Evolutionary conservation across 2,797 vertebrate genomes (phyloP).

Genomic region (Threskiornis aethiopicus): DNA sequence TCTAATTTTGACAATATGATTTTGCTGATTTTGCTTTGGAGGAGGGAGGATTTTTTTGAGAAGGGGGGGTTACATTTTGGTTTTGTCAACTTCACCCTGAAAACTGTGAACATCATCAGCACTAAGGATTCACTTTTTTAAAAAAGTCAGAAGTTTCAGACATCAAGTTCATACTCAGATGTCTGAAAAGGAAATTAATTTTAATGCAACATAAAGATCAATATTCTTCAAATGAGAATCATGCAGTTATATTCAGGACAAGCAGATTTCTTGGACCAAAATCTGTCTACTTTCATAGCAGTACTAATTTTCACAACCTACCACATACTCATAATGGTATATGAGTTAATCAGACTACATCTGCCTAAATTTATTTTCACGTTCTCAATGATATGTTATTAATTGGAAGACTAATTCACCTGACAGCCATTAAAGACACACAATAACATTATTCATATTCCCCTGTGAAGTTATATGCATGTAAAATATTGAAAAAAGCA

Average conservation of each 20-base stretch:
- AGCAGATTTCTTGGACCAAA: not conserved
- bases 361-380: conserved; percentile 36
- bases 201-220: not conserved
- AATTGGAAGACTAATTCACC: conserved; percentile 36
- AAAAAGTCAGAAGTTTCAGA: not conserved
- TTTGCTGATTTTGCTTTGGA: not conserved
- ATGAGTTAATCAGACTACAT: not conserved
- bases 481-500: not conserved
- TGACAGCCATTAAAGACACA: conserved; percentile 44
- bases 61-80: rapidly evolving
- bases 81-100: not conserved
- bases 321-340: not conserved
- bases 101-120: not conserved
- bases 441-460: conserved; percentile 21
- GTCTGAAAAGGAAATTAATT: not conserved
- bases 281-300: not conserved
- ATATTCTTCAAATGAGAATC: not conserved
- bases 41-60: not conserved
- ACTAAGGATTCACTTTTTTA: not conserved
- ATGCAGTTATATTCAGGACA: not conserved
- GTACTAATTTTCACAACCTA: not conserved
- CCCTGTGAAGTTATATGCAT: not conserved
- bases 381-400: conserved; percentile 41
- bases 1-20: not conserved
- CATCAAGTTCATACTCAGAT: not conserved